Evolutionary conservation across 2,113 vertebrate genomes (phyloP), one percentile per base, ranked within the genome.

Genomic region (Genyomyrus donnyi): DNA sequence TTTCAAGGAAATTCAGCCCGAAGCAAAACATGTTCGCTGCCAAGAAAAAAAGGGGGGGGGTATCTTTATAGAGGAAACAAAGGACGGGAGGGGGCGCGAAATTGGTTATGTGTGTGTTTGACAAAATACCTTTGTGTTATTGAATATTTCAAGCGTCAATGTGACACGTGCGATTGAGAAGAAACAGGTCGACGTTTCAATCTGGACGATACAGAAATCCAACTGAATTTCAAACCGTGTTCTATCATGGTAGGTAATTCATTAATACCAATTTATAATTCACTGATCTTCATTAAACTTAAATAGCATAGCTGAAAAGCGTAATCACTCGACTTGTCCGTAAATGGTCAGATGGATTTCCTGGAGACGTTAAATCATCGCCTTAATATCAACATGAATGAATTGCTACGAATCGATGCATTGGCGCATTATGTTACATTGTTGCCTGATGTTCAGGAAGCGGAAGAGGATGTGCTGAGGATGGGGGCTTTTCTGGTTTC

Each of bases 1-100:
- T 83, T 83, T 89, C 27, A 83, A 80, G 70, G 88, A 80, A 83
- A 70, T 48, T 27, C 58, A 88, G 58, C 56, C 88, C n/a, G 24
- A 31, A 39, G 70, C 70, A 52, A 89, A 89, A 83, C 88, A 53
- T 21, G 31, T 50, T 53, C 21, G 19, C 35, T 89, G 70, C 70
- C 70, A 80, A 56, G 27, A 53, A 52, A 53, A 89, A 19, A 53
- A 52, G 50, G 50, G 50, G 17, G 52, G 53, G 19, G 48, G 66
- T 10, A 19, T 15, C 15, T 21, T 3, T 31, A 24, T 19, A 48
- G 58, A 42, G 58, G 58, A 70, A 88, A 80, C 88, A 77, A 7
- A 52, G 46, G 17, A 24, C 7, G 85, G 21, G 85, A 11, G 46
- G 21, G 83, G 11, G 74, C 15, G 35, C 35, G 2, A 39, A 42